Conservation (phyloP, 1,140 invertebrate genomes). For the Aphelinus certus region DNA sequence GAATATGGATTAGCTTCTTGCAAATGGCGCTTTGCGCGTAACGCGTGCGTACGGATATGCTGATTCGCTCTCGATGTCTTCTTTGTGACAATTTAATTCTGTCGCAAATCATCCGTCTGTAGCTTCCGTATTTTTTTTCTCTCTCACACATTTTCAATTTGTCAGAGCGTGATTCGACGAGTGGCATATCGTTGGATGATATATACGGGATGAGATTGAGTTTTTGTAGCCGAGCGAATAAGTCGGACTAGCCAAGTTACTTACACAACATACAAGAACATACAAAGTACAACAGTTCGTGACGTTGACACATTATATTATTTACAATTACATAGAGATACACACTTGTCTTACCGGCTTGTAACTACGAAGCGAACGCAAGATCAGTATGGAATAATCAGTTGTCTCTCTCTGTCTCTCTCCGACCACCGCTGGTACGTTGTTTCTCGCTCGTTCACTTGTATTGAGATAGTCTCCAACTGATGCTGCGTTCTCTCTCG, state of each 20-base stretch:
- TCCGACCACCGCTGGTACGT: not conserved
- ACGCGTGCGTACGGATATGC: no score
- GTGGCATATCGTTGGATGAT: no score
- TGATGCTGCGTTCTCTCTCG: conserved; percentile 18
- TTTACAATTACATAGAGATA: conserved; percentile 22
- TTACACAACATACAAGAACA: conserved; percentile 8
- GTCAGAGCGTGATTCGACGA: no score
- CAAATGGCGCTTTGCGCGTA: no score
- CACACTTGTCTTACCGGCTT: conserved; percentile 20
- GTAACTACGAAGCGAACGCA: conserved; percentile 15
- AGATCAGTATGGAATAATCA: conserved; percentile 21
- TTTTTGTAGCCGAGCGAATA: not conserved
- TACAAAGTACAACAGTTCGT: conserved; percentile 10
- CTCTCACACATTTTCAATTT: no score
- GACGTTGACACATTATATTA: conserved; percentile 23
- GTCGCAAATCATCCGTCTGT: no score
- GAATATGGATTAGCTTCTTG: no score
- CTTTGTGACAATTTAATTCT: no score
- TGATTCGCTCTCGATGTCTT: no score
- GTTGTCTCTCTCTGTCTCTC: not conserved
- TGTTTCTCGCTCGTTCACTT: no score
- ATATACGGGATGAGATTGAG: not conserved
- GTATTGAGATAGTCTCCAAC: not conserved
- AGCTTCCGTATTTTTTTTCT: no score
- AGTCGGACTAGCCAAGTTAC: not conserved